Evolutionary conservation across 2,888 invertebrate species (phyloP), one percentile per base, ranked within the genome.

Genomic region (Kryphioiulus occultus): DNA sequence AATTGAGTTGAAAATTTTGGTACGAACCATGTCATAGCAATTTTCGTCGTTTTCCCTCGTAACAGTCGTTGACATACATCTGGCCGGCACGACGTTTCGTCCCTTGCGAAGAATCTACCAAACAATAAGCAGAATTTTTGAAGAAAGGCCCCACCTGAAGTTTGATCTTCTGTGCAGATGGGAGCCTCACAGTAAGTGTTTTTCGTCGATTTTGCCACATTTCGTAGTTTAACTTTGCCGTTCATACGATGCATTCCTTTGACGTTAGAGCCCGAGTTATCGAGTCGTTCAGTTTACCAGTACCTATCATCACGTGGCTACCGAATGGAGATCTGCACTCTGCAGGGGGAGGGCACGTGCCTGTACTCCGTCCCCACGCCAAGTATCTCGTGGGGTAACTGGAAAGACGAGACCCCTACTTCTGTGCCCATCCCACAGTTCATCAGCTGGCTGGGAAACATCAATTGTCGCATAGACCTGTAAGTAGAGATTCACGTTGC

Each of bases 141-240:
- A 87, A 87, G 78, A 82, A 22, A 78, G 82, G 78, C 4, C 35
- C 2, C 1, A 82, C 68, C 53, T 87, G n/a, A 87, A 78, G 78
- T 87, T 87, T 22, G 82, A 87, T 82, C 32, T 87, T 87, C 32
- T 87, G n/a, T 68, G 35, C n/a, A 82, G 78, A 39, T 87, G 87
- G 87, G 82, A 39, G 12, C 78, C 87, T 17, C 87, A 82, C 26
- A 82, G 87, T 82, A 78, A 35, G 44, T 2, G 39, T 83, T 39
- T 83, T 39, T 9, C 3, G 39, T 83, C 19, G 83, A 30, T 3
- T 26, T 30, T 83, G 1, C 3, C 19, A n/a, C 35, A 83, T 10
- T 1, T 26, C 19, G 32, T n/a, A 59, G 22, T 15, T n/a, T n/a
- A 22, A 2, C 30, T n/a, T 83, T n/a, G 22, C 22, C 22, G 17